A percentile compares a stretch with the other conserved stretches of the same genome.
Evolutionary conservation across 2,797 vertebrate genomes (phyloP).

Genomic region (Siniperca scherzeri): DNA sequence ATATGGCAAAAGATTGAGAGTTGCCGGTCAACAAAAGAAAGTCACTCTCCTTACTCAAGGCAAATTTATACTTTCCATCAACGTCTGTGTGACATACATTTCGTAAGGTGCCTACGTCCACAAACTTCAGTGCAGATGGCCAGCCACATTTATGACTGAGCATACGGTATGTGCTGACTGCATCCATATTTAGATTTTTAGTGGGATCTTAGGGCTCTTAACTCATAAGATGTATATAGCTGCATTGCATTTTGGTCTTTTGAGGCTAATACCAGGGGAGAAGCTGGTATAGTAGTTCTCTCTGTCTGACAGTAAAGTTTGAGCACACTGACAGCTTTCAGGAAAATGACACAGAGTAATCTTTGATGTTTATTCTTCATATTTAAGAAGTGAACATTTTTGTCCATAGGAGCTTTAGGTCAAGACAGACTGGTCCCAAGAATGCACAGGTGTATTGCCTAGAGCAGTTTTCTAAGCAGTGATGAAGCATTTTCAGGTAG

Average conservation of each 20-base stretch:
- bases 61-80: neutral
- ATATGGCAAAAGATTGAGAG: neutral
- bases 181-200: neutral
- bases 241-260: slow-evolving; percentile 14
- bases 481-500: neutral
- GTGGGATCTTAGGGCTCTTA: neutral
- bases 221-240: neutral
- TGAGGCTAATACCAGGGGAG: neutral
- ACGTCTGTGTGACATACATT: neutral
- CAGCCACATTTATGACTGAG: neutral
- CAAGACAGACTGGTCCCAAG: neutral
- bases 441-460: slow-evolving; percentile 28
- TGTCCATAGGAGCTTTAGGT: neutral
- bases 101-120: neutral
- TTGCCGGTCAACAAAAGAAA: too few relatives aligned
- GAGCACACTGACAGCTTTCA: neutral
- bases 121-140: neutral
- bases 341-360: neutral
- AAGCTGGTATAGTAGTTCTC: neutral
- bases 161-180: neutral
- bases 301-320: neutral
- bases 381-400: neutral
- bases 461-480: neutral
- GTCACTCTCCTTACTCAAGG: neutral
- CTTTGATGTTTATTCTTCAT: neutral